phyloP scores from a whole-genome alignment of 1,140 invertebrate genomes.

The Triops longicaudatus region DNA sequence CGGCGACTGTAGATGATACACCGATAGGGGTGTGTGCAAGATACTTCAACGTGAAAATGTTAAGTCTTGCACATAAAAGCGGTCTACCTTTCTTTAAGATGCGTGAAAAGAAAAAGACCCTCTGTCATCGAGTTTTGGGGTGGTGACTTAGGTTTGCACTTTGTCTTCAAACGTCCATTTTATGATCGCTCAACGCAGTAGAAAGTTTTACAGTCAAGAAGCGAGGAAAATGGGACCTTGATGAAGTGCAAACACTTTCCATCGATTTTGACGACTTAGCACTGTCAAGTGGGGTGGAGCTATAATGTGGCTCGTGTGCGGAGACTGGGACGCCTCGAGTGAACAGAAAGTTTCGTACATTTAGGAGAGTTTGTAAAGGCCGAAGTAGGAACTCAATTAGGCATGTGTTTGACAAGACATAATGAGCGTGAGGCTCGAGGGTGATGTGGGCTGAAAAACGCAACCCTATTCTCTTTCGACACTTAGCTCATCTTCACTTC shows the following conservation, averaged over 20 bases:
- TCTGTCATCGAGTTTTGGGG: neutral
- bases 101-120: neutral
- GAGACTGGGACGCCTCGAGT: neutral
- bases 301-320: neutral
- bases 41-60: neutral
- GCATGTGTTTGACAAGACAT: neutral
- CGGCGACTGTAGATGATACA: neutral
- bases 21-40: neutral
- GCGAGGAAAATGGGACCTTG: neutral
- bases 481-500: neutral
- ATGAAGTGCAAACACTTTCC: constrained; percentile 15
- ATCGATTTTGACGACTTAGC: constrained; percentile 12
- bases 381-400: constrained; percentile 12
- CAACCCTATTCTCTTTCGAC: neutral
- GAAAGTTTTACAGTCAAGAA: neutral
- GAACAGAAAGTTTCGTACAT: constrained; percentile 1
- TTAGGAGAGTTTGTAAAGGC: neutral
- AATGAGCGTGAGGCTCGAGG: constrained; percentile 6
- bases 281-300: constrained; percentile 5
- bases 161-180: constrained; percentile 2
- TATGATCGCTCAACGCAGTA: neutral
- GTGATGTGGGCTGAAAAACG: neutral
- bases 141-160: neutral
- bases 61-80: neutral
- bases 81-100: neutral